Conservation (phyloP, 1,140 invertebrate genomes). For the Saccostrea echinata region DNA sequence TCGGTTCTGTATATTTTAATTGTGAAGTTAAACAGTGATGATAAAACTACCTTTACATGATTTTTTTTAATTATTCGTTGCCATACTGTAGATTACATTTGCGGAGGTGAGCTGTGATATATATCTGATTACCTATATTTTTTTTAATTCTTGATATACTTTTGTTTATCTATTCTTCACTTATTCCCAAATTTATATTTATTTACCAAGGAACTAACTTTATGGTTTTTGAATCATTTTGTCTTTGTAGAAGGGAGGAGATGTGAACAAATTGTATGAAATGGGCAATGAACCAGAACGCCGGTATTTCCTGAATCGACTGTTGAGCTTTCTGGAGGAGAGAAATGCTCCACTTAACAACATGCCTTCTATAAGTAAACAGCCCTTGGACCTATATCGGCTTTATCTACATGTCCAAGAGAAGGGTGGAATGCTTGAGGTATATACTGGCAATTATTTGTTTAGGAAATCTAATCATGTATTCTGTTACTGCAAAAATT, state of each 20-base stretch:
- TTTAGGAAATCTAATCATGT: too few species aligned
- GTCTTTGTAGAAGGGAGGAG: conserved; percentile 81
- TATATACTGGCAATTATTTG: conserved; percentile 79
- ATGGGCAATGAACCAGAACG: conserved; percentile 97
- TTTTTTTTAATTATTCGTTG: too few species aligned
- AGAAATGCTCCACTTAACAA: conserved; percentile 89
- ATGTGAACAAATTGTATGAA: conserved; percentile 94
- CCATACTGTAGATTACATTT: too few species aligned
- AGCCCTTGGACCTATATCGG: conserved; percentile 97
- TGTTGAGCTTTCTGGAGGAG: conserved; percentile 94
- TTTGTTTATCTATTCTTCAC: too few species aligned
- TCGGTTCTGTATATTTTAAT: too few species aligned
- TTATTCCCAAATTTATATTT: too few species aligned
- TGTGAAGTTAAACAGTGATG: too few species aligned
- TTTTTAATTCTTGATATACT: too few species aligned
- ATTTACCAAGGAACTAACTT: not conserved
- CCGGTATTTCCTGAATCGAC: conserved; percentile 93
- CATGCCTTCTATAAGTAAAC: conserved; percentile 98
- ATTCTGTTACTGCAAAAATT: not conserved
- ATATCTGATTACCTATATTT: too few species aligned
- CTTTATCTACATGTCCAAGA: conserved; percentile 97
- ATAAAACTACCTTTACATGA: too few species aligned
- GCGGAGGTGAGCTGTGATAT: too few species aligned
- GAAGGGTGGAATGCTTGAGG: conserved; percentile 97
- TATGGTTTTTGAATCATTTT: not conserved